Base-by-base conservation (phyloP, 1,140 invertebrate genomes). In the Drosophila subpulchrella region DNA sequence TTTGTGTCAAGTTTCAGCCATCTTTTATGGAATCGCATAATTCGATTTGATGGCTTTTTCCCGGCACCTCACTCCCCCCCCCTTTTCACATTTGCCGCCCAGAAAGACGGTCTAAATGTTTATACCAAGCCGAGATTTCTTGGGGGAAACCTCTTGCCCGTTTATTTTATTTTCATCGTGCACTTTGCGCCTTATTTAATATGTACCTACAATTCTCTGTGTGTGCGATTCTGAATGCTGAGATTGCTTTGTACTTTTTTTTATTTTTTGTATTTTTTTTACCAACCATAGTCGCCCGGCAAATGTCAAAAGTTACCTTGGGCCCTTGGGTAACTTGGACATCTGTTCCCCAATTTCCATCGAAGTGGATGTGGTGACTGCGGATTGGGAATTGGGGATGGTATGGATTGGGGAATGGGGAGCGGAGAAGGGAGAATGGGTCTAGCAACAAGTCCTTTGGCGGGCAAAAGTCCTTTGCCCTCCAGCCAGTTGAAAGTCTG, bases 181-280 rank as follows among this genome's bases (percentile, higher is more conserved):
- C 80, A 79, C 75, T 83, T 83, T 84, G 72, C 42, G 57, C 66
- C 55, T 75, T 80, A 84, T 83, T 76, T 80, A 83, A 84, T 83
- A 84, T 84, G 78, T 80, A 68, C 61, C 39, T 58, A 61, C 59
- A 17, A 38, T 13, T 47, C 10, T 47, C 17, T 53, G 54, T 54
- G 70, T 47, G 36, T 53, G 32, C 34, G 15, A 38, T 13, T 68
- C 50, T 48, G 39, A 54, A 72, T 74, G 68, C 72, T 53, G 50
- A 65, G 59, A 75, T 75, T 75, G 72, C 59, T 75, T 75, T 75
- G 59, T 75, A 51, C 51, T 75, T 75, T 34, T 75, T 34, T 32
- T 47, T 13, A 10, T 34, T 75, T 44, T 32, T 54, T 13, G 32
- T 34, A 34, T 41, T 12, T 24, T n/a, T 42, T 15, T n/a, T 13